Conservation (phyloP, 2,888 invertebrate genomes). For the Willowsia nigromaculata region DNA sequence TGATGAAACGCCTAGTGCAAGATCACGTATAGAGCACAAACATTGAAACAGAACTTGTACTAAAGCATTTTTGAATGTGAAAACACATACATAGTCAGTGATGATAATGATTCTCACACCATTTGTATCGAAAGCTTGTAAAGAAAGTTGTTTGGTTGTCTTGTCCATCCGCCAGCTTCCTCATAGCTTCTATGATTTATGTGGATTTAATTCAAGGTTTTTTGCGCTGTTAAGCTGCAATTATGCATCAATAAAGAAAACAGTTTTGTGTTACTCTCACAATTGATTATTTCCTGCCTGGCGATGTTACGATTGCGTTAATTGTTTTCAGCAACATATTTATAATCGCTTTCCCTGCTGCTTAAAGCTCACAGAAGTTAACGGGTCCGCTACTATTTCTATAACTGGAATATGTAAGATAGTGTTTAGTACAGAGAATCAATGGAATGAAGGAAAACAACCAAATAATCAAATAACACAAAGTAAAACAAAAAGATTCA, state of each 20-base stretch:
- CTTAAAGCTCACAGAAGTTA: too few species aligned
- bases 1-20: conserved; percentile 2
- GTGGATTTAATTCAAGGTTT: too few species aligned
- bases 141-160: too few species aligned
- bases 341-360: not conserved
- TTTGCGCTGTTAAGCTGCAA: too few species aligned
- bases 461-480: not conserved
- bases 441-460: not conserved
- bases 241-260: too few species aligned
- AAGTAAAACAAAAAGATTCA: not conserved
- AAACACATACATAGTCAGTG: not conserved
- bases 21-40: not conserved
- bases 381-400: too few species aligned
- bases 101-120: not conserved
- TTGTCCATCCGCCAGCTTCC: too few species aligned
- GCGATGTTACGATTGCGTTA: too few species aligned
- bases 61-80: not conserved
- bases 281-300: too few species aligned
- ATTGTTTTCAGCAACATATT: not conserved
- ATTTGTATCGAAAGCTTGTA: too few species aligned
- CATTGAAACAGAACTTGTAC: not conserved
- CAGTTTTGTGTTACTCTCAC: too few species aligned
- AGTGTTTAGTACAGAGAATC: not conserved
- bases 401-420: not conserved
- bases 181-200: too few species aligned